Base-by-base conservation (phyloP, 2,797 vertebrate species). In the Ambastaia sidthimunki region DNA sequence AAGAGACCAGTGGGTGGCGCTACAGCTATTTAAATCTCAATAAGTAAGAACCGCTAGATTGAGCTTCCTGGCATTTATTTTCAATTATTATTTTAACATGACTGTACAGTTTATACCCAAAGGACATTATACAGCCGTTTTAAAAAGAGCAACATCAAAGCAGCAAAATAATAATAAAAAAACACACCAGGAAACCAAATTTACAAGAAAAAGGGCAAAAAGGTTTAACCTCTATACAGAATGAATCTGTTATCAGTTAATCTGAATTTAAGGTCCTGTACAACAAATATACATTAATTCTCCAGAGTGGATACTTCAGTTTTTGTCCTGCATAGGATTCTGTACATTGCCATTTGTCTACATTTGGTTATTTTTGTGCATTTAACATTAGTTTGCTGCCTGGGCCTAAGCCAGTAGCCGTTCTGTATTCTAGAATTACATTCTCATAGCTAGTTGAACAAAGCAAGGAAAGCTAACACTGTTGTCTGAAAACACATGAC, bases 311-410 rank as follows among this genome's bases (percentile, higher is more conserved):
- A 95, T 94, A 94, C 66, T 85, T 90, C 70, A 55, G 94, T 93
- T 92, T 93, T 93, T 66, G 95, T 97, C 95, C 96, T 98, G 96
- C 96, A 98, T 97, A 97, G 95, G 96, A 96, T 95, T 94, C 91
- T 94, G 93, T 93, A 95, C 93, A 94, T 86, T 91, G 92, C 91
- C 66, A 87, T 91, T 92, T 93, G 91, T 94, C 93, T 96, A 95
- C 95, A 95, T 97, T 97, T 97, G 96, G 97, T 97, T 97, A 97
- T 88, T 93, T 76, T 94, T 95, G 93, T 94, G 94, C 93, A 94
- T 94, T 93, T 91, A 94, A 93, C 85, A 88, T 92, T 91, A 93
- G 91, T 92, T 91, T 86, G 91, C 94, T 92, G 93, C 92, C 93
- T 92, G 92, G 90, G 89, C 92, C 91, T 91, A 93, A 86, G 87